Percentiles rank a stretch among this genome's conserved stretches.
Evolutionary conservation across 2,888 invertebrate species (phyloP).

Genomic region (Alitta virens): DNA sequence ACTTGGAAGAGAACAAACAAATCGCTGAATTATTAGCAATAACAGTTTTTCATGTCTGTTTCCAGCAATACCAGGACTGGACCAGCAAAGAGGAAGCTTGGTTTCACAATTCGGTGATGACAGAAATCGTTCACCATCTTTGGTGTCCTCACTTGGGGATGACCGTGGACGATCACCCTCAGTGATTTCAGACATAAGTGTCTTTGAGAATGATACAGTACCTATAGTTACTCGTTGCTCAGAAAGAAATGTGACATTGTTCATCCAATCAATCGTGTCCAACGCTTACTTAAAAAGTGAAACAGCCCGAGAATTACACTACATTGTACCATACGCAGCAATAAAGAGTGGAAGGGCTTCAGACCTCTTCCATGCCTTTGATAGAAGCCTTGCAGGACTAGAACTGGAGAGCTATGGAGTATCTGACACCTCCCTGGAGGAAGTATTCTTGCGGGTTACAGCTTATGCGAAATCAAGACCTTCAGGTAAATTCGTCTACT

Average conservation of each 20-base stretch:
- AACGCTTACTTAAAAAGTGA: constrained; percentile 46
- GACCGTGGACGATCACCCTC: no score
- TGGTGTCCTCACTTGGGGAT: no score
- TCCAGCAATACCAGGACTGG: no score
- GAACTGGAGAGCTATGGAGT: constrained; percentile 12
- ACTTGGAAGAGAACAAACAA: no score
- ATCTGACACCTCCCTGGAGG: constrained; percentile 16
- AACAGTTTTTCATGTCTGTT: no score
- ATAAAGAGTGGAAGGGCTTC: constrained; percentile 53
- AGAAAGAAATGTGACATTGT: constrained; percentile 38
- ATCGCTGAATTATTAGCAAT: no score
- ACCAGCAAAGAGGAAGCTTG: no score
- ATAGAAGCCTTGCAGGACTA: constrained; percentile 3
- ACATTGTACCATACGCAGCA: constrained; percentile 47
- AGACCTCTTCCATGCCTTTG: constrained; percentile 9
- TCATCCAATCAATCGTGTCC: constrained; percentile 42
- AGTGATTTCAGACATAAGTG: no score
- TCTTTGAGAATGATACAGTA: no score
- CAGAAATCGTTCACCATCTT: no score
- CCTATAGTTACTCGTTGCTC: constrained; percentile 30
- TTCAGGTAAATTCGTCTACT: no score
- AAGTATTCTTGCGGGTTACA: constrained; percentile 47
- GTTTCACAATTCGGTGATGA: no score
- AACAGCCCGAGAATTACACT: constrained; percentile 41
- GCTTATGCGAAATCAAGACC: constrained; percentile 36